Evolutionary conservation across 2,797 vertebrate species (phyloP).

Genomic region (Lepidocolaptes lacrymiger): DNA sequence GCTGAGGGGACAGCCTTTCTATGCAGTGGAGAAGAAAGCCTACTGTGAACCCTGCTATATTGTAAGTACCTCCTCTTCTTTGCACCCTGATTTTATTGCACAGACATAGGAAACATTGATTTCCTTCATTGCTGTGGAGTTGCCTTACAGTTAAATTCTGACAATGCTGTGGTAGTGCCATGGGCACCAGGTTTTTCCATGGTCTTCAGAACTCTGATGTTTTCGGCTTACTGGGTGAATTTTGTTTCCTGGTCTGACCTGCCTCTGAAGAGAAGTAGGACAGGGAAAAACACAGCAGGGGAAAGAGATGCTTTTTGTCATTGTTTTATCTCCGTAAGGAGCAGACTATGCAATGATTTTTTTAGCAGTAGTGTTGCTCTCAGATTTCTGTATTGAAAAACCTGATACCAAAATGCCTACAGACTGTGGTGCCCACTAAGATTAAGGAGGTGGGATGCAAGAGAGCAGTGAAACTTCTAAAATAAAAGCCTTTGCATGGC

Average conservation of each 20-base stretch:
- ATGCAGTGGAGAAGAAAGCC: constrained; percentile 95
- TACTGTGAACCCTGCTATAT: constrained; percentile 98
- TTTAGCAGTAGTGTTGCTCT: not conserved
- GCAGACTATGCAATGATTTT: not conserved
- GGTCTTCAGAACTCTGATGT: not conserved
- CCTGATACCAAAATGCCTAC: not conserved
- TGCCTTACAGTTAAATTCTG: not conserved
- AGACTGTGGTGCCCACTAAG: not conserved
- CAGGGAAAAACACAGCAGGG: not conserved
- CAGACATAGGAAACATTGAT: not conserved
- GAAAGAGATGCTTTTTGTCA: not conserved
- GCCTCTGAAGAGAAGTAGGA: not conserved
- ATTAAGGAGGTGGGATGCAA: not conserved
- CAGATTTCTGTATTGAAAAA: not conserved
- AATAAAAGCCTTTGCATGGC: not conserved
- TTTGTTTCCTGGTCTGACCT: not conserved
- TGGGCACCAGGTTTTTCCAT: not conserved
- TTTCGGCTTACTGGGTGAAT: not conserved
- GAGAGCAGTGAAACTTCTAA: not conserved
- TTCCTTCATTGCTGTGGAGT: not conserved
- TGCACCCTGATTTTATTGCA: not conserved
- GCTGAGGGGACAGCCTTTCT: constrained; percentile 96
- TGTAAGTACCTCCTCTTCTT: constrained; percentile 78
- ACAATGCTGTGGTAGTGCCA: not conserved
- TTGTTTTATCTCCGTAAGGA: not conserved